Percentiles rank a stretch among this genome's conserved stretches.
phyloP scores from a whole-genome alignment of 2,113 vertebrate genomes.

The Chloroceryle aenea region DNA sequence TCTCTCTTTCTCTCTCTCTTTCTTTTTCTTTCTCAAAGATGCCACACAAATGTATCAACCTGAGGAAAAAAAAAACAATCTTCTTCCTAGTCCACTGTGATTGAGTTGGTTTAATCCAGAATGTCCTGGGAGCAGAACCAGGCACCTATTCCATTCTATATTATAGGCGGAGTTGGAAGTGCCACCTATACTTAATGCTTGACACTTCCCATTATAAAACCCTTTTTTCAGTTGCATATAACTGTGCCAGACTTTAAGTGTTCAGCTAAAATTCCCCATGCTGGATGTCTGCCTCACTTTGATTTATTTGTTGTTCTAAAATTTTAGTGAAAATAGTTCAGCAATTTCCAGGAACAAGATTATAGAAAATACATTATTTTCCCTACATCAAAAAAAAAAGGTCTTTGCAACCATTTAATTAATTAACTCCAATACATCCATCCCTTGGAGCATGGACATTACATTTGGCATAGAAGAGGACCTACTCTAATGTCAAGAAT shows the following conservation, averaged over 20 bases:
- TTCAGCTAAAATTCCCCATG: slow-evolving; percentile 22
- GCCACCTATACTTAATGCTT: slow-evolving; percentile 57
- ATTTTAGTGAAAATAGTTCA: slow-evolving; percentile 48
- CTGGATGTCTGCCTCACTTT: slow-evolving; percentile 35
- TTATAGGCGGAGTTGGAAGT: slow-evolving; percentile 42
- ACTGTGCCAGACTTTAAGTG: slow-evolving; percentile 31
- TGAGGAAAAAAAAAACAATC: neutral
- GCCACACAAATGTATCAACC: neutral
- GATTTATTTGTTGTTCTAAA: slow-evolving; percentile 59
- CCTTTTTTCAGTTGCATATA: slow-evolving; percentile 27
- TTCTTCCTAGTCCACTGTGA: neutral
- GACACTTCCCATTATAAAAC: slow-evolving; percentile 53
- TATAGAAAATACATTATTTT: neutral
- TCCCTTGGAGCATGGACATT: neutral
- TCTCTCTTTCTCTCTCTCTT: neutral
- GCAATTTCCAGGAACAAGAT: slow-evolving; percentile 37
- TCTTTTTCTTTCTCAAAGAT: neutral
- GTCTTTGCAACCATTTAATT: neutral
- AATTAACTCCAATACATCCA: neutral
- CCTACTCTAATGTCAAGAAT: neutral
- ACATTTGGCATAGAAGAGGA: neutral
- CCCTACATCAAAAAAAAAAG: neutral
- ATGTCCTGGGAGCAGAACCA: neutral
- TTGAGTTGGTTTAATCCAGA: slow-evolving; percentile 3
- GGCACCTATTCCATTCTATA: slow-evolving; percentile 19